Evolutionary conservation across 2,888 invertebrate species (phyloP).

Genomic region (Phyto melanocephala): DNA sequence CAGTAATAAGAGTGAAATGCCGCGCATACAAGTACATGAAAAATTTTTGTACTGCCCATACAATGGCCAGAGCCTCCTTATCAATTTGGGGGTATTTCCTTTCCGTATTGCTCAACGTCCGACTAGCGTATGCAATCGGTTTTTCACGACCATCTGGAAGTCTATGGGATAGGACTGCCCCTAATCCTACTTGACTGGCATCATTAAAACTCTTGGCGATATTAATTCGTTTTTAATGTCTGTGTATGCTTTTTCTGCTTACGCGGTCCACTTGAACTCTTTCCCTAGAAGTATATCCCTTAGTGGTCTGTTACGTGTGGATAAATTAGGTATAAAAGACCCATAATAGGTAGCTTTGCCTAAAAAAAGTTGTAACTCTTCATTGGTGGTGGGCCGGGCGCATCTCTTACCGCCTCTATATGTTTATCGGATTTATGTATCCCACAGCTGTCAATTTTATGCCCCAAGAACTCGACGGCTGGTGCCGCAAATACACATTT

Average conservation of each 20-base stretch:
- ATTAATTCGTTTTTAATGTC: background rate
- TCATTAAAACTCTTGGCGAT: background rate
- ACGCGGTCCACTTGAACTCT: slow-evolving; percentile 1
- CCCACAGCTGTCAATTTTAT: slow-evolving; percentile 29
- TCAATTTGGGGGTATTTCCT: background rate
- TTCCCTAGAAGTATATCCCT: background rate
- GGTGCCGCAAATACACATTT: slow-evolving; percentile 37
- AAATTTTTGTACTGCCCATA: too few species aligned
- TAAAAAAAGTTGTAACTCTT: slow-evolving; percentile 22
- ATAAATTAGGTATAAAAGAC: slow-evolving; percentile 27
- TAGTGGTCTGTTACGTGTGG: slow-evolving; percentile 14
- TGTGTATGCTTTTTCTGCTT: slow-evolving; percentile 9
- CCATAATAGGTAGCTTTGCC: slow-evolving; percentile 32
- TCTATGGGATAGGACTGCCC: slow-evolving; percentile 22
- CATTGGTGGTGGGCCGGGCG: background rate
- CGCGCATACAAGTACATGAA: background rate
- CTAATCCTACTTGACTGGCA: too few species aligned
- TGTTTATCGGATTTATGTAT: slow-evolving; percentile 29
- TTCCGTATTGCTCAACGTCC: background rate
- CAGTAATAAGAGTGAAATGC: slow-evolving; percentile 5
- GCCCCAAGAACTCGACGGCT: slow-evolving; percentile 24
- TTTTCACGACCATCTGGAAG: slow-evolving; percentile 1
- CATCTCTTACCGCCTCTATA: background rate
- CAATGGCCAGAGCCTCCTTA: slow-evolving; percentile 14
- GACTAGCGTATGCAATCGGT: slow-evolving; percentile 30